Evolutionary conservation across 1,140 invertebrate species (phyloP), one percentile per base, ranked within the genome.

Genomic region (Drosophila sp.): DNA sequence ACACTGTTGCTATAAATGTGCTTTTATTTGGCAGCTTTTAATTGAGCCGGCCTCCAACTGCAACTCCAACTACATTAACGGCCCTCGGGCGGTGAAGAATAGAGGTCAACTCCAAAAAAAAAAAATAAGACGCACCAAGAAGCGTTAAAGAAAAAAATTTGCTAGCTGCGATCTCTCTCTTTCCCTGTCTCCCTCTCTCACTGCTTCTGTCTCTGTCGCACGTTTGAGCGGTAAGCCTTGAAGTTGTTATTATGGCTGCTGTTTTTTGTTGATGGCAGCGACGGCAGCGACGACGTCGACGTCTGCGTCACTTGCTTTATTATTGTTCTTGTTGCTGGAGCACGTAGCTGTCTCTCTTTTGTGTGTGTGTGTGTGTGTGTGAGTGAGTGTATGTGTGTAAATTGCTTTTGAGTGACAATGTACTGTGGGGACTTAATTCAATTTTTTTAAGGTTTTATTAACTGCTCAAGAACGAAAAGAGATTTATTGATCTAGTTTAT

Each of bases 231-330:
- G 51, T 72, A 79, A 82, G 75, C 81, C 82, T 84, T 84, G 81
- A 87, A 76, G 74, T 51, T 73, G 59, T 66, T 72, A 48, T 72
- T 64, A 58, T 34, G 29, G 58, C 51, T 56, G 51, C 41, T 46
- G 46, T 25, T 51, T 16, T 51, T n/a, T 51, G 51, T 61, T 46
- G 32, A 32, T 50, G 9, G 66, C 16, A 29, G 58, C 50, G 29
- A 56, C 27, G 65, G 14, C 48, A 41, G 21, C 79, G 62, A 40
- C 40, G 66, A 63, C 80, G 66, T 66, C 59, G 74, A 65, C 67
- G 80, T 75, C 72, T 79, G 81, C 80, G 69, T 86, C 74, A 78
- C 74, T 86, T 87, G 82, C 67, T 78, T 78, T 66, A 75, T 78
- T 78, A 56, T 58, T 58, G 69, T 79, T 70, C 46, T 73, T 58